Conservation (phyloP, 2,113 vertebrate species). For the Myiozetetes cayanensis region DNA sequence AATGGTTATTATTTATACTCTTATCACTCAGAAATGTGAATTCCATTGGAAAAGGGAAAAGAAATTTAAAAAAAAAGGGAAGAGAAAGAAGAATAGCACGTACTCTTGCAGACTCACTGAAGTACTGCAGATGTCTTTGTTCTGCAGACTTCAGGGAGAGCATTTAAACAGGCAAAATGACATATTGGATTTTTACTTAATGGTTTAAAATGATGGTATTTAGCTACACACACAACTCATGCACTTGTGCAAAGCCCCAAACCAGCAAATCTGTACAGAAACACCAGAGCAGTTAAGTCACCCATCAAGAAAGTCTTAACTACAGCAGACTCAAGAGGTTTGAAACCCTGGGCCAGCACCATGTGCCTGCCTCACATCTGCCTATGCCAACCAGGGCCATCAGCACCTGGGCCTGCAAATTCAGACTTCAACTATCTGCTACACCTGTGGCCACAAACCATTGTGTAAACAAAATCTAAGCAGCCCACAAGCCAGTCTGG, state of each 20-base stretch:
- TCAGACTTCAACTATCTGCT: not conserved
- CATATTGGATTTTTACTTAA: not conserved
- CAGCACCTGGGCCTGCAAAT: not conserved
- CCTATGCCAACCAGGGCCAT: too few species aligned
- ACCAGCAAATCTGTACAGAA: not conserved
- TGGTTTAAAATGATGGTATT: not conserved
- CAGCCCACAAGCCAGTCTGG: not conserved
- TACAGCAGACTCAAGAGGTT: not conserved
- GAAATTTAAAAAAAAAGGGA: not conserved
- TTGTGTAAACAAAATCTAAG: accelerated
- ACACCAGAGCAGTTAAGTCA: not conserved
- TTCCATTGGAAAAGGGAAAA: not conserved
- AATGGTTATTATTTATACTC: not conserved
- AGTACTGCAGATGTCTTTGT: not conserved
- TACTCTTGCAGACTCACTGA: not conserved
- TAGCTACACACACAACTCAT: not conserved
- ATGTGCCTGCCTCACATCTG: accelerated
- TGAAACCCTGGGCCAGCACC: not conserved
- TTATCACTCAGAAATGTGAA: not conserved
- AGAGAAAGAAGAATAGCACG: not conserved
- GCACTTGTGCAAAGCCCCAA: not conserved
- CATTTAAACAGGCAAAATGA: not conserved
- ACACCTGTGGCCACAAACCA: not conserved
- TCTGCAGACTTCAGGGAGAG: not conserved
- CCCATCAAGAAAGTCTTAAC: accelerated